phyloP scores from a whole-genome alignment of 2,797 vertebrate genomes.

The Chelidonichthys spinosus region DNA sequence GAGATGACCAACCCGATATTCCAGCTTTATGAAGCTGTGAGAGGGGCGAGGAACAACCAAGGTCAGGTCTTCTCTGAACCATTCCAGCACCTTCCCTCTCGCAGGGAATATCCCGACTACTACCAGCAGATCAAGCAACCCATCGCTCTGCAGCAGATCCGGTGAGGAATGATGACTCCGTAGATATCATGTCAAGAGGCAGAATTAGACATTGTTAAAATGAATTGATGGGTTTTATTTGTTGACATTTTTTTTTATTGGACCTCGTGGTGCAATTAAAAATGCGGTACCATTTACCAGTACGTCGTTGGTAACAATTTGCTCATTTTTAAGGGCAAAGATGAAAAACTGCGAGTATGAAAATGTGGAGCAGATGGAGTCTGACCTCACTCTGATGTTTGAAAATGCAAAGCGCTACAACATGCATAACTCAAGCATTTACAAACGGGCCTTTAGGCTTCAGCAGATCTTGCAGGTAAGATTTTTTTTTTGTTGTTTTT shows the following conservation, averaged over 20 bases:
- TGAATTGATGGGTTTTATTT: not conserved
- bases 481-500: not conserved
- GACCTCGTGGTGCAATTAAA: not conserved
- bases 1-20: slow-evolving; percentile 93
- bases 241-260: not conserved
- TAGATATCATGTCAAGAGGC: too few relatives aligned
- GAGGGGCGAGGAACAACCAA: slow-evolving; percentile 93
- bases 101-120: slow-evolving; percentile 98
- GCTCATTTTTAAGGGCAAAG: slow-evolving; percentile 86
- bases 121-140: slow-evolving; percentile 98
- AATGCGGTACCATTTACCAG: not conserved
- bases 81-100: slow-evolving; percentile 95
- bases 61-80: slow-evolving; percentile 95
- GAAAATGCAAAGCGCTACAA: slow-evolving; percentile 99
- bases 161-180: slow-evolving; percentile 75
- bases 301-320: not conserved
- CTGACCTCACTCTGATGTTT: slow-evolving; percentile 95
- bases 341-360: slow-evolving; percentile 97
- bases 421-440: slow-evolving; percentile 97
- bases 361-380: slow-evolving; percentile 92
- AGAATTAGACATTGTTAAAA: not conserved
- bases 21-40: slow-evolving; percentile 94
- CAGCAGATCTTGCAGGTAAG: slow-evolving; percentile 96
- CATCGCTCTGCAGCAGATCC: slow-evolving; percentile 93
- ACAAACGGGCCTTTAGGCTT: slow-evolving; percentile 96